phyloP scores from a whole-genome alignment of 2,797 vertebrate species.

The Liparis tanakae region DNA sequence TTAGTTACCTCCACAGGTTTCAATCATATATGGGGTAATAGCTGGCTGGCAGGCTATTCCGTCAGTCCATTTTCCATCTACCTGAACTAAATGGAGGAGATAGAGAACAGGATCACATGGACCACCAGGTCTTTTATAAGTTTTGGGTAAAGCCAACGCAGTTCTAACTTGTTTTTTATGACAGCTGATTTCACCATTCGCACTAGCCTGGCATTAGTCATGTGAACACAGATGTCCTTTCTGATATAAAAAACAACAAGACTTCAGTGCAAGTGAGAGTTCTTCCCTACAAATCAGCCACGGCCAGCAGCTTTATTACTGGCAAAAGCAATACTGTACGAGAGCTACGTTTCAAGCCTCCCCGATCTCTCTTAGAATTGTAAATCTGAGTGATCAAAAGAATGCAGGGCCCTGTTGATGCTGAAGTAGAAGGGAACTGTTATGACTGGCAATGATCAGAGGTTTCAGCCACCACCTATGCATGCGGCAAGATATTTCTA shows the following conservation, averaged over 20 bases:
- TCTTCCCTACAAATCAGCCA: slow-evolving; percentile 9
- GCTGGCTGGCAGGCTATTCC: slow-evolving; percentile 1
- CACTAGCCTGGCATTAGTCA: slow-evolving; percentile 29
- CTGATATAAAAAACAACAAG: slow-evolving; percentile 22
- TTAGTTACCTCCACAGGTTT: neutral
- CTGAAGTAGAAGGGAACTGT: slow-evolving; percentile 6
- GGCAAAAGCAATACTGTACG: neutral
- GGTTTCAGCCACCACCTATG: slow-evolving; percentile 30
- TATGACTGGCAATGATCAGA: slow-evolving; percentile 59
- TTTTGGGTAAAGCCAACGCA: slow-evolving; percentile 39
- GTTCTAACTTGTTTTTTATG: slow-evolving; percentile 52
- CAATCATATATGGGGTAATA: neutral
- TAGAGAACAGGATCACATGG: slow-evolving; percentile 36
- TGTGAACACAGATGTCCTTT: slow-evolving; percentile 40
- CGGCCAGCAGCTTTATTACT: slow-evolving; percentile 5
- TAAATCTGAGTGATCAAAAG: slow-evolving; percentile 25
- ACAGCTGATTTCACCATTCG: slow-evolving; percentile 47
- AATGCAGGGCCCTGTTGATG: neutral
- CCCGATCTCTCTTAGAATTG: slow-evolving; percentile 5
- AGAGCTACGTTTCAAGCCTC: slow-evolving; percentile 11
- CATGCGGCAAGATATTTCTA: slow-evolving; percentile 49
- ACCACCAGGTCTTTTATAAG: slow-evolving; percentile 50
- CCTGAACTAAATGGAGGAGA: slow-evolving; percentile 34
- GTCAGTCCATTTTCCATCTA: slow-evolving; percentile 38
- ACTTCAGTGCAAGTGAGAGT: slow-evolving; percentile 10